Conservation (phyloP, 2,888 invertebrate species). For the Physocephala rufipes region DNA sequence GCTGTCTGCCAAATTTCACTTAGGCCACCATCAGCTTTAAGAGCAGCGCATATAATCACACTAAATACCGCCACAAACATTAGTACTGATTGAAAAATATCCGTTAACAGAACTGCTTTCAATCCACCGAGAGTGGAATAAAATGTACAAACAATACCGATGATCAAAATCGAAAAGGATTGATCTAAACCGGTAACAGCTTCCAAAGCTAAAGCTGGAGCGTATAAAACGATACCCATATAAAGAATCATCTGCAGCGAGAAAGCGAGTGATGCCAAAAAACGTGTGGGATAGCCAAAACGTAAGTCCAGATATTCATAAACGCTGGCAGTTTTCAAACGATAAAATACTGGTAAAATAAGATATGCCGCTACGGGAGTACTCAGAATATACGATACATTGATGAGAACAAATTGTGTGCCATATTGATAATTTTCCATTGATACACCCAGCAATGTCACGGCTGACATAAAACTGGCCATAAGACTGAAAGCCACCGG, state of each 20-base stretch:
- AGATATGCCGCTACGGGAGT: conserved; percentile 81
- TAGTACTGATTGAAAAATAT: conserved; percentile 82
- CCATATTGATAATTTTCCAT: conserved; percentile 87
- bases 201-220: conserved; percentile 89
- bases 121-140: conserved; percentile 90
- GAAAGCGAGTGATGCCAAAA: conserved; percentile 84
- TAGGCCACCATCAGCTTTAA: conserved; percentile 76
- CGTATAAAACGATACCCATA: conserved; percentile 92
- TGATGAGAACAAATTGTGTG: conserved; percentile 81
- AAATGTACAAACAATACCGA: conserved; percentile 80
- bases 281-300: conserved; percentile 80
- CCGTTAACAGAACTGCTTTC: conserved; percentile 89
- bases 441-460: conserved; percentile 88
- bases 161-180: conserved; percentile 74
- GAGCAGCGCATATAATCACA: conserved; percentile 77
- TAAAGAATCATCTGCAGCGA: conserved; percentile 89
- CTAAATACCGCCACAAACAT: conserved; percentile 87
- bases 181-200: conserved; percentile 83
- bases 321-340: conserved; percentile 83
- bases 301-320: conserved; percentile 92
- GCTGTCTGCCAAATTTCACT: conserved; percentile 78
- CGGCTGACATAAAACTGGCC: conserved; percentile 94
- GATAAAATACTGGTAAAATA: conserved; percentile 87
- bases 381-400: conserved; percentile 78
- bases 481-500: conserved; percentile 90